Conservation (phyloP, 2,113 vertebrate species). For the Corythornis madagascariensis region DNA sequence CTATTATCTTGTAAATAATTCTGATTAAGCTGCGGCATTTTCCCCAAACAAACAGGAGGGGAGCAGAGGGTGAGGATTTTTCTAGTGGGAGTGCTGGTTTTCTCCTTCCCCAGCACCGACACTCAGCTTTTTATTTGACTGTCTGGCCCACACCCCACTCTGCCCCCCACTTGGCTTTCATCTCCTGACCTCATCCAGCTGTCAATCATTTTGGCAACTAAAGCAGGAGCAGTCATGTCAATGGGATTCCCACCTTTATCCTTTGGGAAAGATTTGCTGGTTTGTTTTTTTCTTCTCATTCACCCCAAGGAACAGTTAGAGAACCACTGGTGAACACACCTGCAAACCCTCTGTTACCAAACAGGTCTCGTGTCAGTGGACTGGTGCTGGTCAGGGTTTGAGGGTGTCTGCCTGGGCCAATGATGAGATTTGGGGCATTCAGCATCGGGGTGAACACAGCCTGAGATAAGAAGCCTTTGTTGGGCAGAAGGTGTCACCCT, state of each 20-base stretch:
- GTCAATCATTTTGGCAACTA: constrained; percentile 53
- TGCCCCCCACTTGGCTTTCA: constrained; percentile 35
- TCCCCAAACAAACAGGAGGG: constrained; percentile 73
- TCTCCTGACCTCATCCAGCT: constrained; percentile 56
- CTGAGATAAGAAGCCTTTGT: background rate
- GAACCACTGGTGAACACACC: background rate
- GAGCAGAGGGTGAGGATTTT: constrained; percentile 56
- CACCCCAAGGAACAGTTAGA: background rate
- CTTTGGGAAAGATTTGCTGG: background rate
- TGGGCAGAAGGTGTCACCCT: background rate
- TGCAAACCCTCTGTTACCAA: background rate
- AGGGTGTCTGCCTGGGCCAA: background rate
- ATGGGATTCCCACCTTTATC: constrained; percentile 9
- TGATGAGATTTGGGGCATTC: accelerated
- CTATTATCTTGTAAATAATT: constrained; percentile 88
- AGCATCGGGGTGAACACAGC: background rate
- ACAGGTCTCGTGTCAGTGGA: background rate
- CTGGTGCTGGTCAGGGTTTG: background rate
- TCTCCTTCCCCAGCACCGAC: constrained; percentile 41
- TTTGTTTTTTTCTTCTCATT: background rate
- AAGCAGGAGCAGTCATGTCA: background rate
- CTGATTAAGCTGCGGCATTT: constrained; percentile 81
- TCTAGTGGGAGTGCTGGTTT: constrained; percentile 33
- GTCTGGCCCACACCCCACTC: constrained; percentile 2
- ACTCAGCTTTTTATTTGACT: constrained; percentile 23